These are phyloP conservation scores for Cerastis rubricosa DNA, from an alignment of 2,888 invertebrate species.

Conservation along the genomic window DNA sequence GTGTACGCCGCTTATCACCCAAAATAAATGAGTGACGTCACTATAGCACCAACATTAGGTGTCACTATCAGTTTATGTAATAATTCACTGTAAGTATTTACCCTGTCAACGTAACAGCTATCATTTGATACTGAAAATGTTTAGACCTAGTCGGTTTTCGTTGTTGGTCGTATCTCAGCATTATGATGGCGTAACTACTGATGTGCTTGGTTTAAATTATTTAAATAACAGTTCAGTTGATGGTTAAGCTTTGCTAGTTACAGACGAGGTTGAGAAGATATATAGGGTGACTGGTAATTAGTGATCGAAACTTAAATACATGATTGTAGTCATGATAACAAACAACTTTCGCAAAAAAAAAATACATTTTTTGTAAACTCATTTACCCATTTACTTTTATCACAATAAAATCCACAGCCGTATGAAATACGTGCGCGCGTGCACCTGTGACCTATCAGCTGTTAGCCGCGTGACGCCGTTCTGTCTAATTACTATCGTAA, in stretches of 20 bases:
- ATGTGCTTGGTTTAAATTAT: slow-evolving; percentile 10
- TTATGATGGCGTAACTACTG: background rate
- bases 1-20: slow-evolving; percentile 43
- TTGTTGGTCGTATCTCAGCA: slow-evolving; percentile 2
- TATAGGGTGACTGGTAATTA: background rate
- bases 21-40: slow-evolving; percentile 56
- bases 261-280: background rate
- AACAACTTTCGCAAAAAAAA: too few species aligned
- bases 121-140: slow-evolving; percentile 39
- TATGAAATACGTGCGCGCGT: too few species aligned
- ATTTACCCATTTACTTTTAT: too few species aligned
- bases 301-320: too few species aligned
- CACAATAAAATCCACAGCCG: too few species aligned
- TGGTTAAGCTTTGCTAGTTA: background rate
- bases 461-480: too few species aligned
- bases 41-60: slow-evolving; percentile 27
- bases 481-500: too few species aligned
- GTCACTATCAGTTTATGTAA: slow-evolving; percentile 35
- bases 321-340: too few species aligned
- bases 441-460: too few species aligned
- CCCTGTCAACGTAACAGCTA: slow-evolving; percentile 27
- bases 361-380: too few species aligned
- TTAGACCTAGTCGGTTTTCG: slow-evolving; percentile 2
- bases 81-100: slow-evolving; percentile 47
- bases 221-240: background rate